Base-by-base conservation (phyloP, 2,888 invertebrate species). In the Archaeoteleia sp. region DNA sequence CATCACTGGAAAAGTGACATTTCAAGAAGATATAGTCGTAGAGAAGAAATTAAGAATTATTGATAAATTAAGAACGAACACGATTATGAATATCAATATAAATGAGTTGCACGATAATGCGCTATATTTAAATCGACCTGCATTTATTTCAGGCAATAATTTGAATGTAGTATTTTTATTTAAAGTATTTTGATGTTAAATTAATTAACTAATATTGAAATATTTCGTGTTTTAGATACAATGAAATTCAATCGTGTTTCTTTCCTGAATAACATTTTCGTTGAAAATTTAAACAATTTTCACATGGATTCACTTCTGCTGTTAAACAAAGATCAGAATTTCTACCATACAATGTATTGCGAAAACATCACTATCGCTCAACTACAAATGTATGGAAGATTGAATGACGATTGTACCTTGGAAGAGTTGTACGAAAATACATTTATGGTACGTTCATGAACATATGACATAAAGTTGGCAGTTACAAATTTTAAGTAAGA, bases 1-100 rank as follows among this genome's bases (percentile, higher is more conserved):
- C 0, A 7, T 57, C 1, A 10, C 45, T 23, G 9, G 34, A 25
- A 34, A 35, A 3, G 14, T 57, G 1, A 35, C 39, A 14, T 57
- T 57, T 34, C 23, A 39, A 5, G 35, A 57, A 17, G 46, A 39
- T 32, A 10, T 37, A 13, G 1, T 14, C 15, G n/a, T 55, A 9
- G 29, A 55, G 7, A 13, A 4, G 9, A 37, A 23, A 29, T 37
- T 57, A 23, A 34, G 2, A 14, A 25, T 57, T 30, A 5, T 10
- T 5, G 14, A 57, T 1, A 23, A 9, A 23, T 14, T 57, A n/a
- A 9, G 39, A 6, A n/a, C 46, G 1, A 30, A 29, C 4, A 46
- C 39, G 1, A 46, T 57, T 15, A 46, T 46, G 57, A 30, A 23
- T 5, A 13, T 57, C 1, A 13, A 57, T 32, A 23, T 57, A 12